Conservation (phyloP, 2,113 vertebrate species). For the Leucopsar rothschildi region DNA sequence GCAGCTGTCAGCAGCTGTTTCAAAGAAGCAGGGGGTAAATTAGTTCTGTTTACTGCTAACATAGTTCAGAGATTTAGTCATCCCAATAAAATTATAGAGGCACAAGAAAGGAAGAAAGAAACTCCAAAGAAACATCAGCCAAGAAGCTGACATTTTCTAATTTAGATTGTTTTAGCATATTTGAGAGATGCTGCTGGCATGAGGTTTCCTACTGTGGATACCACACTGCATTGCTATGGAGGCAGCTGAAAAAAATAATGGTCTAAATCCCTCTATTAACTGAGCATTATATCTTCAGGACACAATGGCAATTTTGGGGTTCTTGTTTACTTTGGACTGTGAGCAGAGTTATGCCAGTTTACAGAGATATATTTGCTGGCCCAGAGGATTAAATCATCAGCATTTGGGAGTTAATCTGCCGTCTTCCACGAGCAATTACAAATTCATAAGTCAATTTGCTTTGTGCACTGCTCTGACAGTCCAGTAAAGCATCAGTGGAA, state of each 20-base stretch:
- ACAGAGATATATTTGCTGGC: not conserved
- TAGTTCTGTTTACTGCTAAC: slow-evolving; percentile 81
- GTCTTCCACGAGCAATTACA: not conserved
- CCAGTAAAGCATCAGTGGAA: not conserved
- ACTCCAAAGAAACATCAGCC: slow-evolving; percentile 37
- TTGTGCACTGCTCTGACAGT: not conserved
- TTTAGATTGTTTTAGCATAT: slow-evolving; percentile 23
- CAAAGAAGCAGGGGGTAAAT: slow-evolving; percentile 77
- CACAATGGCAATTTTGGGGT: not conserved
- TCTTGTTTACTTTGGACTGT: not conserved
- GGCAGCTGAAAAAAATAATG: not conserved
- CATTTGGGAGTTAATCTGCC: not conserved
- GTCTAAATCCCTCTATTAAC: not conserved
- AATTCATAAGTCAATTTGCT: not conserved
- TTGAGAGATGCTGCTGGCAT: slow-evolving; percentile 45
- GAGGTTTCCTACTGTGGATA: slow-evolving; percentile 4
- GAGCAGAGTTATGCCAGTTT: not conserved
- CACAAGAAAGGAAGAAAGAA: slow-evolving; percentile 67
- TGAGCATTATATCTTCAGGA: not conserved
- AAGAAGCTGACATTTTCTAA: slow-evolving; percentile 42
- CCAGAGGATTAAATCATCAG: not conserved
- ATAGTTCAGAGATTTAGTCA: slow-evolving; percentile 82
- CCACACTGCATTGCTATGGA: slow-evolving; percentile 15
- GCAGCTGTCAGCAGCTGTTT: slow-evolving; percentile 84
- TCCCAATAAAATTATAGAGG: slow-evolving; percentile 80